Evolutionary conservation across 1,140 invertebrate species (phyloP).

Genomic region (Babylonia areolata): DNA sequence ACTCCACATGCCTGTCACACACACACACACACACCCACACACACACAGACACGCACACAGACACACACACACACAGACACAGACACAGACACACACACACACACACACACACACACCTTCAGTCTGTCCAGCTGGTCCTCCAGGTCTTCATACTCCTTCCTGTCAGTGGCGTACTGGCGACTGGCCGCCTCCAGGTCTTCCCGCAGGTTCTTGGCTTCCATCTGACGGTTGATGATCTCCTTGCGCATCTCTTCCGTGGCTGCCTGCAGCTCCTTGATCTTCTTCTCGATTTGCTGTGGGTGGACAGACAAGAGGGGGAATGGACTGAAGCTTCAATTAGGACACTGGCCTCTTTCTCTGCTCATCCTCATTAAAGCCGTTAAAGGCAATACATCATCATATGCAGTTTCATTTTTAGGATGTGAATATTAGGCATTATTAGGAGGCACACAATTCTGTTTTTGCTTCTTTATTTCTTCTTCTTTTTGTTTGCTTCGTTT

Average conservation of each 20-base stretch:
- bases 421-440: no score
- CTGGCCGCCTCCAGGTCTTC: slow-evolving; percentile 71
- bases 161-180: slow-evolving; percentile 58
- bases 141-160: slow-evolving; percentile 69
- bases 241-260: slow-evolving; percentile 72
- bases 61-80: not conserved
- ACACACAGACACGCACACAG: not conserved
- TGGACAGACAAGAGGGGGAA: not conserved
- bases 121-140: slow-evolving; percentile 68
- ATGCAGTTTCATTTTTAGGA: no score
- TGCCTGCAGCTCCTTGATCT: slow-evolving; percentile 73
- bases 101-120: slow-evolving; percentile 57
- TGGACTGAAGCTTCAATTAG: no score
- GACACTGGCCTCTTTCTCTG: no score
- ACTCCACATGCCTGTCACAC: not conserved
- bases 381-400: no score
- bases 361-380: no score
- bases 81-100: not conserved
- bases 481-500: no score
- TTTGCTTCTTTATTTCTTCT: no score
- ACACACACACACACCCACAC: not conserved
- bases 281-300: slow-evolving; percentile 74
- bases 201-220: slow-evolving; percentile 72
- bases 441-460: no score
- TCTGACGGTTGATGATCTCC: slow-evolving; percentile 73